These are phyloP conservation scores for Clitarchus hookeri DNA, from an alignment of 2,888 invertebrate species.

Conservation along the genomic window DNA sequence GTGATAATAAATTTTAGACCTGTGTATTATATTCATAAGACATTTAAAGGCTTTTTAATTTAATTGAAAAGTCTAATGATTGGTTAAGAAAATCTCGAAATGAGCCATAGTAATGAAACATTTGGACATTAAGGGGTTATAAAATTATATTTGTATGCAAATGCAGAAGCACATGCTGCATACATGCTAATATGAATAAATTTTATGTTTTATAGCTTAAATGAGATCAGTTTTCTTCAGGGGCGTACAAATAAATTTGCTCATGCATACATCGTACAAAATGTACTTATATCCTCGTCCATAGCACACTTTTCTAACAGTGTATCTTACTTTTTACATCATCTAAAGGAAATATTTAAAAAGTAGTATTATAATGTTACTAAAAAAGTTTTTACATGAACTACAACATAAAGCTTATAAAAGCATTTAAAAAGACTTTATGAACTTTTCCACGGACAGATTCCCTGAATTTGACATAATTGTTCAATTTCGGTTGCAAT, in stretches of 20 bases:
- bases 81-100: background rate
- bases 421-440: too few relatives aligned
- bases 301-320: background rate
- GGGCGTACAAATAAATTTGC: background rate
- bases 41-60: background rate
- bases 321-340: background rate
- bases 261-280: background rate
- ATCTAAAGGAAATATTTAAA: background rate
- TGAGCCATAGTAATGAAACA: too few relatives aligned
- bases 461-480: background rate
- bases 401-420: background rate
- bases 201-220: too few relatives aligned
- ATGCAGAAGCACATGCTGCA: background rate
- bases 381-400: background rate
- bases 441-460: background rate
- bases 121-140: background rate
- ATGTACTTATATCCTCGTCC: background rate
- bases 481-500: background rate
- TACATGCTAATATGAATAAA: background rate
- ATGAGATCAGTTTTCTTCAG: background rate
- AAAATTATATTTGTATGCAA: background rate
- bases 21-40: background rate
- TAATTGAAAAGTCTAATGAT: background rate
- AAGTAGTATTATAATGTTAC: background rate
- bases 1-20: background rate